Conservation (phyloP, 92 coral and sea anemone genomes). For the Palythoa grandis region DNA sequence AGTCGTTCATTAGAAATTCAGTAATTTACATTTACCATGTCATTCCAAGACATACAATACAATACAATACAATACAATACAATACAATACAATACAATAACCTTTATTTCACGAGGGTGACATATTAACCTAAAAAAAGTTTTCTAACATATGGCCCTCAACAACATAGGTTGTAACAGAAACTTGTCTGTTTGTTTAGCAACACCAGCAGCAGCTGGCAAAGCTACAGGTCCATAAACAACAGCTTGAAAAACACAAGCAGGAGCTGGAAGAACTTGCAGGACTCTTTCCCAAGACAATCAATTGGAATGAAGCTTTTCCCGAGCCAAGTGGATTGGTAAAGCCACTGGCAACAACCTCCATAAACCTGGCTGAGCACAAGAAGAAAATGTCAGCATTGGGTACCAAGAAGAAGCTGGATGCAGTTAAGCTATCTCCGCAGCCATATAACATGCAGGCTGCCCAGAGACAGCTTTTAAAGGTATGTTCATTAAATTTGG, state of each 20-base stretch:
- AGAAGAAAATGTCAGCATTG: conserved; percentile 52
- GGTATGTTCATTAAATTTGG: neutral
- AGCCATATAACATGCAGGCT: conserved; percentile 27
- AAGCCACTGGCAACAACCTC: conserved; percentile 39
- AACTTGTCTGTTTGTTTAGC: conserved; percentile 51
- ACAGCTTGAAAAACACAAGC: conserved; percentile 96
- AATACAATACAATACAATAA: too few relatives aligned
- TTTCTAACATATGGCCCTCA: too few relatives aligned
- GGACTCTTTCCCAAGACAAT: conserved; percentile 78
- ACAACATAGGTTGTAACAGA: too few relatives aligned
- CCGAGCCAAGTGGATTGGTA: conserved; percentile 14
- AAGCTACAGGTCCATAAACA: conserved; percentile 94
- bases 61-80: too few relatives aligned
- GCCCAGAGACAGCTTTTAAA: conserved; percentile 44
- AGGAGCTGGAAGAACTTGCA: conserved; percentile 95
- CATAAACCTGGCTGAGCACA: conserved; percentile 79
- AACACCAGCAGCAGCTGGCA: conserved; percentile 92
- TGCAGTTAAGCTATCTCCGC: neutral
- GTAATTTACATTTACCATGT: too few relatives aligned
- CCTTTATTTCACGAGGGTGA: too few relatives aligned
- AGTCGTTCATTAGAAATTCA: too few relatives aligned
- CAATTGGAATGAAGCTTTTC: conserved; percentile 47
- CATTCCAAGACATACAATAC: too few relatives aligned
- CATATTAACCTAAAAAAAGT: too few relatives aligned
- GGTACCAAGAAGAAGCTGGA: conserved; percentile 30